phyloP scores from a whole-genome alignment of 2,113 vertebrate species.

The Chaetodon auriga region DNA sequence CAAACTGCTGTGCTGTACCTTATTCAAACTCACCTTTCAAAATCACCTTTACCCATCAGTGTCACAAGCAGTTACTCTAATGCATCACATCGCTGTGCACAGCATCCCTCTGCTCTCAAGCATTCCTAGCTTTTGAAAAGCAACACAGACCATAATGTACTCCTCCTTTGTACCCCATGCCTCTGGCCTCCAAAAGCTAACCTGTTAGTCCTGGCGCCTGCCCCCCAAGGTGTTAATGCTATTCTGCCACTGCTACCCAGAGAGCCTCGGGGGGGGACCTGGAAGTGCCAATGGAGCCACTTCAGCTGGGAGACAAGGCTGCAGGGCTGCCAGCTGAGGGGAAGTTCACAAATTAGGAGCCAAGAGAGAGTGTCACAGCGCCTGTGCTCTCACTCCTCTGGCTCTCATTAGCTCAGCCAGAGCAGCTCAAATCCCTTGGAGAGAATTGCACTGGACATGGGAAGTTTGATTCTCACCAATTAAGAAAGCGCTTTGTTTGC shows the following conservation, averaged over 20 bases:
- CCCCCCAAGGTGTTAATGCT: conserved; percentile 71
- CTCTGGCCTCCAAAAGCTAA: conserved; percentile 59
- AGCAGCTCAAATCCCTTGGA: conserved; percentile 57
- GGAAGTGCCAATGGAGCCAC: conserved; percentile 51
- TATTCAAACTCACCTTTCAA: neutral
- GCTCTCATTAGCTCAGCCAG: conserved; percentile 73
- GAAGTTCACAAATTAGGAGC: conserved; percentile 76
- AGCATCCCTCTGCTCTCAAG: neutral
- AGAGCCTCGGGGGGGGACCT: conserved; percentile 25
- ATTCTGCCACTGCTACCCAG: conserved; percentile 56
- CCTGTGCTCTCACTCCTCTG: conserved; percentile 64
- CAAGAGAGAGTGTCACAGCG: conserved; percentile 53
- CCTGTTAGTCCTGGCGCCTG: conserved; percentile 60
- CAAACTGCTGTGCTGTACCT: neutral
- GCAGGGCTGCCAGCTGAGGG: conserved; percentile 48
- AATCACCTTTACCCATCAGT: neutral
- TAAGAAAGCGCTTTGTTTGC: conserved; percentile 72
- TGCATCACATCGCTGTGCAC: neutral
- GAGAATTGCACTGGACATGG: conserved; percentile 49
- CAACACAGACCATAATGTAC: conserved; percentile 25
- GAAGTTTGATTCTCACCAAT: conserved; percentile 74
- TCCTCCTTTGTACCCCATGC: conserved; percentile 33
- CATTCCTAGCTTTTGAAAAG: conserved; percentile 25
- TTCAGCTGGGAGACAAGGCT: conserved; percentile 46
- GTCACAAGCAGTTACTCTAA: neutral